phyloP scores from a whole-genome alignment of 2,888 invertebrate genomes.

The Cynaeus angustus region DNA sequence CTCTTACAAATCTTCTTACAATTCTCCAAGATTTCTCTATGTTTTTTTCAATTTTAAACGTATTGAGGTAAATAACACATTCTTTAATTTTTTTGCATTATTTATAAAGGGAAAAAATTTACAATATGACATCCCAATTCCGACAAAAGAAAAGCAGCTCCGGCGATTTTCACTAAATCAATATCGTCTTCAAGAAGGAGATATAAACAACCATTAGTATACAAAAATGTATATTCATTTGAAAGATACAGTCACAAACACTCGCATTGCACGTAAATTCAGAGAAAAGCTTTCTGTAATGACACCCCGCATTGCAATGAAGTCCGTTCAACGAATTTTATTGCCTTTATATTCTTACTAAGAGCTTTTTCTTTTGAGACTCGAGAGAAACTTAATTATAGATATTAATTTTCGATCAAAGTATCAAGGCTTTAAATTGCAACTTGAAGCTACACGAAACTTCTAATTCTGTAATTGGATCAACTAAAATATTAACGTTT shows the following conservation, averaged over 20 bases:
- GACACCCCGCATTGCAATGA: slow-evolving; percentile 13
- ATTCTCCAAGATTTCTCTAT: slow-evolving; percentile 10
- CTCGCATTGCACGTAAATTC: slow-evolving; percentile 2
- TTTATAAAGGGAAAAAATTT: slow-evolving; percentile 19
- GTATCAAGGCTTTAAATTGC: background rate
- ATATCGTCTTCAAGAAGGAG: slow-evolving; percentile 5
- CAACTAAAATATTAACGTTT: background rate
- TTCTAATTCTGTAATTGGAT: background rate
- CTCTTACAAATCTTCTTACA: slow-evolving; percentile 9
- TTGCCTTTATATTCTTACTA: background rate
- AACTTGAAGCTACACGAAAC: slow-evolving; percentile 3
- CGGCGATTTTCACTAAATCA: background rate
- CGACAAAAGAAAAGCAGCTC: slow-evolving; percentile 1
- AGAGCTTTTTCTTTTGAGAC: background rate
- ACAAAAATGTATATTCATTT: background rate
- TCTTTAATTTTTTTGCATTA: slow-evolving; percentile 3
- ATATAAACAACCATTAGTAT: background rate
- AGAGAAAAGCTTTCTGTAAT: slow-evolving; percentile 14
- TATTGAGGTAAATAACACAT: slow-evolving; percentile 13
- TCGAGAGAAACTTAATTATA: background rate
- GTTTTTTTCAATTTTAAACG: background rate
- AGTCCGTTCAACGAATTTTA: background rate
- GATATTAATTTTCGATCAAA: slow-evolving; percentile 36
- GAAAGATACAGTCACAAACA: slow-evolving; percentile 9
- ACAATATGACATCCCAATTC: slow-evolving; percentile 19